Evolutionary conservation across 2,113 vertebrate species (phyloP), one percentile per base, ranked within the genome.

Genomic region (Myxocyprinus asiaticus): DNA sequence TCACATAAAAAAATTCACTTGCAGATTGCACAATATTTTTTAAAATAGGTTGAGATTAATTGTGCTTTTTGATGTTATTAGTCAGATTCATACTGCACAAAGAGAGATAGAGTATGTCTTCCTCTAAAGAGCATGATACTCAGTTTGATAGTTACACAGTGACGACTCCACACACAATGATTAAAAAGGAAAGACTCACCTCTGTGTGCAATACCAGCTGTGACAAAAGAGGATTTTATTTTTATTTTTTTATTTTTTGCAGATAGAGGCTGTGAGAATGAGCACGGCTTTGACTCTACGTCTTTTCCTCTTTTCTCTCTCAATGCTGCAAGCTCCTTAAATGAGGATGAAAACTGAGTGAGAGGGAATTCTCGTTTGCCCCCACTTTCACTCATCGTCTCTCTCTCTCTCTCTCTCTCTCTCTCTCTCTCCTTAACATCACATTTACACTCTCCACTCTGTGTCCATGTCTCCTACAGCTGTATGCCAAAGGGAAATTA

Each of bases 371-470:
- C 77, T 44, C 14, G 9, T 44, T 69, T 59, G 6, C 22, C 5
- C 12, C 65, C 74, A 79, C 83, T 81, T 78, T 78, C 67, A 33
- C 12, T 63, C 43, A 45, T 43, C 8, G 17, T 33, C 72, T 66
- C 76, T 5, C 80, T 76, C 63, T 51, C 70, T 64, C 69, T 55
- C 80, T 66, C 72, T 65, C 73, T 62, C 58, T 67, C 67, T 43
- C 61, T 42, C n/a, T 42, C 9, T 56, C 69, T 42, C 22, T 65
- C 74, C 71, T 68, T 50, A 67, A 51, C 48, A 3, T 47, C 68
- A 48, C 69, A 69, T 53, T 45, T 65, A 76, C 76, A 15, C 81
- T 69, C 56, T 14, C 48, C 69, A 59, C 58, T 42, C 58, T 66
- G 50, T 44, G 76, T 82, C 51, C 43, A 76, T 81, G 59, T 69